These are phyloP conservation scores for Lymantria dispar DNA, from an alignment of 2,888 invertebrate species.

Conservation along the genomic window DNA sequence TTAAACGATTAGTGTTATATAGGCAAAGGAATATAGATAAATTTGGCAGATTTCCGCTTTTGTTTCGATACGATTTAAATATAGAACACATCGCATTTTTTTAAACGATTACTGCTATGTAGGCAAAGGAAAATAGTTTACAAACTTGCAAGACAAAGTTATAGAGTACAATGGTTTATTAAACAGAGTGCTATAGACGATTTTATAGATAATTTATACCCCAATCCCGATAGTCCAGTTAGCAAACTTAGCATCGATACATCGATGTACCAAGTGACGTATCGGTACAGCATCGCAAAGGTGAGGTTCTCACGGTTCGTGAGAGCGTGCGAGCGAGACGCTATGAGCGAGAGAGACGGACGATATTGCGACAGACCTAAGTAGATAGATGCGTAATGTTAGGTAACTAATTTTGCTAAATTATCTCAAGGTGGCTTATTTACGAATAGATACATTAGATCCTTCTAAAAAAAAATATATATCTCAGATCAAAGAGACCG, in stretches of 20 bases:
- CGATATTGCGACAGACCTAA: conserved; percentile 20
- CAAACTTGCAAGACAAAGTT: not conserved
- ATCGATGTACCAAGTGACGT: conserved; percentile 31
- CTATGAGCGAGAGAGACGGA: conserved; percentile 15
- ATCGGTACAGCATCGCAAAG: conserved; percentile 44
- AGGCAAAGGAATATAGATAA: too few species aligned
- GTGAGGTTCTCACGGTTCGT: conserved; percentile 59
- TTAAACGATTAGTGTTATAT: too few species aligned
- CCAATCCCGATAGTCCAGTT: not conserved
- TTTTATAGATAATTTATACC: not conserved
- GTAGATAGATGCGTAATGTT: conserved; percentile 31
- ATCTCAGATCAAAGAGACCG: too few species aligned
- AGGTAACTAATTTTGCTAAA: conserved; percentile 13
- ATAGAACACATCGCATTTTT: too few species aligned
- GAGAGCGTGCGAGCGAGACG: conserved; percentile 47
- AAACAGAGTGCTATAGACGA: not conserved
- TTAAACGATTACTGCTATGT: too few species aligned
- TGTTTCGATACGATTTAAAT: too few species aligned
- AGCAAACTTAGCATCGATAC: conserved; percentile 9
- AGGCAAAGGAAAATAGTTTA: not conserved
- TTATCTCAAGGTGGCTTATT: conserved; percentile 2
- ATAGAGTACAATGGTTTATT: not conserved
- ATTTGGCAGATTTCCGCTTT: too few species aligned
- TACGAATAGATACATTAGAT: not conserved
- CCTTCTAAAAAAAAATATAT: too few species aligned